Conservation (phyloP, 2,113 vertebrate species). For the Actinemys pallida region DNA sequence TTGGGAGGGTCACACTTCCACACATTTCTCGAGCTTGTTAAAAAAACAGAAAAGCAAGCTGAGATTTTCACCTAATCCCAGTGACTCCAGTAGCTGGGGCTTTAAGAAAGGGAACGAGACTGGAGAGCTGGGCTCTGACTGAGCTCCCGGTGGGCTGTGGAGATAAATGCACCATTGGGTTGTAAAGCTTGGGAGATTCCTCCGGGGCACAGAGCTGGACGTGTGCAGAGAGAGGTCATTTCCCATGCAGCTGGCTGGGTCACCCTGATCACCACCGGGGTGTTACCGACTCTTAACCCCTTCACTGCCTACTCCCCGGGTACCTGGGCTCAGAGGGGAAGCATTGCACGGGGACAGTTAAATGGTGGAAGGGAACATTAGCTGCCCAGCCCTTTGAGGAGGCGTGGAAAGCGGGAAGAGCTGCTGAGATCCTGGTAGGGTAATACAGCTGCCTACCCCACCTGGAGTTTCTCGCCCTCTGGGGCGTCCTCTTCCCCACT, state of each 20-base stretch:
- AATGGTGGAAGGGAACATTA: neutral
- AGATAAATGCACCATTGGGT: neutral
- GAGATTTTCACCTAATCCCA: neutral
- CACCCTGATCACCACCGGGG: neutral
- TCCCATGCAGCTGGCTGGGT: neutral
- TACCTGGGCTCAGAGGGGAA: conserved; percentile 28
- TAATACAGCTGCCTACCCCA: neutral
- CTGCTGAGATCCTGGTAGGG: neutral
- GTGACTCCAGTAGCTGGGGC: neutral
- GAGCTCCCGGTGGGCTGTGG: neutral
- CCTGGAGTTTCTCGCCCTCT: neutral
- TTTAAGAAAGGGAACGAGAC: neutral
- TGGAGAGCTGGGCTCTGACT: neutral
- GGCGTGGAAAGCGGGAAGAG: neutral
- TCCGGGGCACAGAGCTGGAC: neutral
- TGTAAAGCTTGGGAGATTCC: neutral
- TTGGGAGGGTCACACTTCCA: neutral
- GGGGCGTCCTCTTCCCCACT: neutral
- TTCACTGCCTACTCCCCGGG: neutral
- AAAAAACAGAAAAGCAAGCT: neutral
- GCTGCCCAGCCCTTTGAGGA: neutral
- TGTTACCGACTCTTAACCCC: neutral
- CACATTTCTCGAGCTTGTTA: neutral
- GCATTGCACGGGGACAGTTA: neutral
- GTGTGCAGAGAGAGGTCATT: neutral